A percentile compares a stretch with the other conserved stretches of the same genome.
Evolutionary conservation across 1,140 invertebrate species (phyloP).

Genomic region (Diachasma alloeum): DNA sequence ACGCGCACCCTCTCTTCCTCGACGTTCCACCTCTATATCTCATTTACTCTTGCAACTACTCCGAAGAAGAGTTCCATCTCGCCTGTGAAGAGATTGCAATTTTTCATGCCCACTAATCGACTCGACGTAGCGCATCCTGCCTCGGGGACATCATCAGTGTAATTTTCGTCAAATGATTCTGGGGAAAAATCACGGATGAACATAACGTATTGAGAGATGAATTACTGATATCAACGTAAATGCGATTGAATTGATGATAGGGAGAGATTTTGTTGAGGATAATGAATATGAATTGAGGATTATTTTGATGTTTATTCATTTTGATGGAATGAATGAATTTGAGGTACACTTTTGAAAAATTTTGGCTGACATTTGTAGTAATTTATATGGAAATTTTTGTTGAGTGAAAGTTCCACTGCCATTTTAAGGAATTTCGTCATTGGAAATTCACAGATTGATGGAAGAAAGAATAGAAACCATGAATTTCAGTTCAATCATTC

Average conservation of each 20-base stretch:
- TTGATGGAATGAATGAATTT: too few species aligned
- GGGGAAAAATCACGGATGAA: background rate
- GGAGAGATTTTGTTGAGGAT: background rate
- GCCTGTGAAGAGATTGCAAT: background rate
- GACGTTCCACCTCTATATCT: background rate
- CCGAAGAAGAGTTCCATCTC: background rate
- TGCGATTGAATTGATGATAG: background rate
- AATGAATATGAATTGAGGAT: background rate
- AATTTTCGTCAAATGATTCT: background rate
- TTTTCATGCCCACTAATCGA: slow-evolving; percentile 7
- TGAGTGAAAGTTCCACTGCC: too few species aligned
- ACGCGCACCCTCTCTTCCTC: slow-evolving; percentile 28
- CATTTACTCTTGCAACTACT: slow-evolving; percentile 17
- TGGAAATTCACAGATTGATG: too few species aligned
- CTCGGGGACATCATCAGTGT: background rate
- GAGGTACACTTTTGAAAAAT: too few species aligned
- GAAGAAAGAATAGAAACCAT: too few species aligned
- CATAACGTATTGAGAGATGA: background rate
- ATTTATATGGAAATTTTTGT: too few species aligned
- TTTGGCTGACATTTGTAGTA: too few species aligned
- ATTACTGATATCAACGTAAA: background rate
- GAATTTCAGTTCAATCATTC: too few species aligned
- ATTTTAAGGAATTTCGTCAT: too few species aligned
- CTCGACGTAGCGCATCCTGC: slow-evolving; percentile 1
- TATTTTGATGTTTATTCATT: too few species aligned